phyloP scores from a whole-genome alignment of 2,797 vertebrate species.

The Typhlichthys eigenmanni region DNA sequence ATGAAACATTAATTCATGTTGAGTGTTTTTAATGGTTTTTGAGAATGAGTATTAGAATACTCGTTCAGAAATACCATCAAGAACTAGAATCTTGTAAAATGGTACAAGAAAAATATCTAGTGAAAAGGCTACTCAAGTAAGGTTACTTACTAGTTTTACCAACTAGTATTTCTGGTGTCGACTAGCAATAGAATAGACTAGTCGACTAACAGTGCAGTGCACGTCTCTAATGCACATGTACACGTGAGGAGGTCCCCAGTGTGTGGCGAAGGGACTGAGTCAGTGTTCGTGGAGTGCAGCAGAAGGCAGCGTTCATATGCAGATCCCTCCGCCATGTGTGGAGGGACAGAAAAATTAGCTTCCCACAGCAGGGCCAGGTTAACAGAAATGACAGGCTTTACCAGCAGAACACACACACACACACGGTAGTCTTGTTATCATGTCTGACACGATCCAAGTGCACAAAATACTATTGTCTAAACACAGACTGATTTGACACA shows the following conservation, averaged over 20 bases:
- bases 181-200: too few species aligned
- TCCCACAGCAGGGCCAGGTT: conserved; percentile 23
- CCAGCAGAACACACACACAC: conserved; percentile 10
- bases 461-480: neutral
- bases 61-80: too few species aligned
- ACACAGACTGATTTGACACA: neutral
- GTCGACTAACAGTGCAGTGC: too few species aligned
- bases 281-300: conserved; percentile 39
- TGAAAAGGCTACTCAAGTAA: too few species aligned
- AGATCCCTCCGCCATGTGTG: conserved; percentile 62
- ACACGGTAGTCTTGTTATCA: too few species aligned
- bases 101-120: too few species aligned
- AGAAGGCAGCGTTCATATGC: conserved; percentile 74
- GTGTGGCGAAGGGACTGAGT: conserved; percentile 30
- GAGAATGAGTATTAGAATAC: too few species aligned
- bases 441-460: neutral
- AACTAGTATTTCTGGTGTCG: too few species aligned
- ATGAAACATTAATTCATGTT: too few species aligned
- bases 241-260: conserved; percentile 42
- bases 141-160: too few species aligned
- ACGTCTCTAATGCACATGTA: conserved; percentile 41
- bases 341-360: conserved; percentile 25
- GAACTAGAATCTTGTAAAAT: too few species aligned
- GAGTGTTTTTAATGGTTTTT: too few species aligned
- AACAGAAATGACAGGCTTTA: conserved; percentile 14